phyloP scores from a whole-genome alignment of 2,113 vertebrate genomes.

The Sebastes schlegelii region DNA sequence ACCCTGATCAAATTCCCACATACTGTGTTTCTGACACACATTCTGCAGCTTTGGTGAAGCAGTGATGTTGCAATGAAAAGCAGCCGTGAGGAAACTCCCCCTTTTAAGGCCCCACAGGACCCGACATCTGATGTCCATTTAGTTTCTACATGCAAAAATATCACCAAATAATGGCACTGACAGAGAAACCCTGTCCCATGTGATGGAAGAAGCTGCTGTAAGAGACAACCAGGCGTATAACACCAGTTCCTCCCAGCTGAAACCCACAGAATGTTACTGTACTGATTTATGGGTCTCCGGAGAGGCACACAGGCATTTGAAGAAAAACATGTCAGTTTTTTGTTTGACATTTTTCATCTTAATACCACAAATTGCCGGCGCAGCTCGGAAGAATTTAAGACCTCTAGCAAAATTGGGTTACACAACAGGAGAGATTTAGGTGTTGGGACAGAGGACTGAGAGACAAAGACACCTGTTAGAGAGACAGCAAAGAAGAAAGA shows the following conservation, averaged over 20 bases:
- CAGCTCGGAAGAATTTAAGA: conserved; percentile 45
- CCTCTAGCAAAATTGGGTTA: conserved; percentile 45
- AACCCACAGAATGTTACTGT: conserved; percentile 22
- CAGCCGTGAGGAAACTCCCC: neutral
- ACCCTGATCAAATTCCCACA: conserved; percentile 35
- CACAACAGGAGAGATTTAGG: conserved; percentile 34
- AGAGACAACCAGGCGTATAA: neutral
- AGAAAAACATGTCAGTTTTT: conserved; percentile 54
- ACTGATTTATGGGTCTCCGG: conserved; percentile 24
- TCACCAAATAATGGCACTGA: conserved; percentile 22
- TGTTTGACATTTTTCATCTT: conserved; percentile 60
- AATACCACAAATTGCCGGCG: conserved; percentile 52
- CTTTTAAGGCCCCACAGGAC: neutral
- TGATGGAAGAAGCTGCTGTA: conserved; percentile 31
- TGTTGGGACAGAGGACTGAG: neutral
- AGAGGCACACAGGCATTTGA: conserved; percentile 17
- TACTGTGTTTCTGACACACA: conserved; percentile 58
- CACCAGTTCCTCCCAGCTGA: conserved; percentile 5
- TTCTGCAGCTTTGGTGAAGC: conserved; percentile 34
- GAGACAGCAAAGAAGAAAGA: neutral
- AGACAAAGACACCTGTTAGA: conserved; percentile 32
- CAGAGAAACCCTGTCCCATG: neutral
- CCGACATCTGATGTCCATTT: conserved; percentile 56
- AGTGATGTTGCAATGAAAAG: conserved; percentile 15
- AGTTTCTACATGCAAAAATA: conserved; percentile 6